phyloP scores from a whole-genome alignment of 64 coral and sea anemone genomes.

The Montipora cactus region DNA sequence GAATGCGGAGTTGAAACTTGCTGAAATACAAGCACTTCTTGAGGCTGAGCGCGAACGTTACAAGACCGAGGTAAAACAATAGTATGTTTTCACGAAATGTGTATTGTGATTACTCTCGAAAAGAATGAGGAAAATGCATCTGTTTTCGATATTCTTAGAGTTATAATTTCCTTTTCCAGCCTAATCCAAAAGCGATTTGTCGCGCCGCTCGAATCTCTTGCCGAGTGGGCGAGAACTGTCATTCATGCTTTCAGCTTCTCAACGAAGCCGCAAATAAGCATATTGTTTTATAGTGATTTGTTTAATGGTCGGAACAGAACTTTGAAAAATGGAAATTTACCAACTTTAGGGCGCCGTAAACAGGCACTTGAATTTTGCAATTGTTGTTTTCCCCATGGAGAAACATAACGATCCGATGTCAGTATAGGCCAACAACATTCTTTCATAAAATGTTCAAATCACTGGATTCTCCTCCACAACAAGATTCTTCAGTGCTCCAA shows the following conservation, averaged over 20 bases:
- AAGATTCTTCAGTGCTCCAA: too few relatives aligned
- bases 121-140: neutral
- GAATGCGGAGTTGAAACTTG: slow-evolving; percentile 64
- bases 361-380: too few relatives aligned
- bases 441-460: too few relatives aligned
- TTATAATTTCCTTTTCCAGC: too few relatives aligned
- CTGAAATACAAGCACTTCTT: slow-evolving; percentile 72
- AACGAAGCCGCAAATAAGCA: neutral
- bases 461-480: too few relatives aligned
- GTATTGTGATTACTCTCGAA: neutral
- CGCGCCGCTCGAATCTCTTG: neutral
- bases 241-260: neutral
- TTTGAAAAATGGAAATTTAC: neutral
- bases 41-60: slow-evolving; percentile 62
- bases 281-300: neutral
- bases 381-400: too few relatives aligned
- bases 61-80: slow-evolving; percentile 26
- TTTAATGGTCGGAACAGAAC: neutral
- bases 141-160: too few relatives aligned
- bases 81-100: neutral
- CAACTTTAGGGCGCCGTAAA: neutral
- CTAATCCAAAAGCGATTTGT: neutral
- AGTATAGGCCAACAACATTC: too few relatives aligned
- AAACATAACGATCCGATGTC: too few relatives aligned
- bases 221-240: neutral